Evolutionary conservation across 2,797 vertebrate species (phyloP).

Genomic region (Sebastes aleutianus): DNA sequence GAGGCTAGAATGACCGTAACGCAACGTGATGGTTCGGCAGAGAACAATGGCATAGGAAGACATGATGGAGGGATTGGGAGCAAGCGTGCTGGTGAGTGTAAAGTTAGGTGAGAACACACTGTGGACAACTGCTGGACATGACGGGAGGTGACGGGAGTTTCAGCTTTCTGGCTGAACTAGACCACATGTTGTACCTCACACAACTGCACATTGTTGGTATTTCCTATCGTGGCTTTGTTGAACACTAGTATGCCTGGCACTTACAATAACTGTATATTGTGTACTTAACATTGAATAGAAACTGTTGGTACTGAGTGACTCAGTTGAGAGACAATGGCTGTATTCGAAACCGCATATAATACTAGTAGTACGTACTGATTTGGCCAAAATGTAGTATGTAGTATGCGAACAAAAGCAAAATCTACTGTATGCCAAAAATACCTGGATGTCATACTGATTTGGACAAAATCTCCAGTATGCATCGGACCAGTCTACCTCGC

Average conservation of each 20-base stretch:
- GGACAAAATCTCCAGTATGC: no score
- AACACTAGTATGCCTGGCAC: not conserved
- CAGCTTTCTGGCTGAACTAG: not conserved
- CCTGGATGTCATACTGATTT: no score
- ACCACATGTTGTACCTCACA: not conserved
- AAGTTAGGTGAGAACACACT: not conserved
- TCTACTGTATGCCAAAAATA: no score
- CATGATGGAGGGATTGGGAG: not conserved
- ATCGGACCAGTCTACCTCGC: no score
- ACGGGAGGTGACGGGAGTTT: not conserved
- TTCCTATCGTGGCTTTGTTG: not conserved
- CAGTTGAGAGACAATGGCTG: not conserved
- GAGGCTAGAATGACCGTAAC: not conserved
- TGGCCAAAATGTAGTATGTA: no score
- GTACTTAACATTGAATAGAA: not conserved
- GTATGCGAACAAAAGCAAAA: no score
- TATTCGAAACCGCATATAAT: no score
- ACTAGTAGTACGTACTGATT: no score
- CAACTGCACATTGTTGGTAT: not conserved
- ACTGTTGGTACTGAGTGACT: not conserved
- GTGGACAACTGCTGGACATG: not conserved
- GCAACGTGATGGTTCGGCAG: not conserved
- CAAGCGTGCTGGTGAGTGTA: not conserved
- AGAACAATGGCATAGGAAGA: not conserved
- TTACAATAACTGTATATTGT: not conserved